phyloP scores from a whole-genome alignment of 2,113 vertebrate species.

The Chaetorhynchus papuensis region DNA sequence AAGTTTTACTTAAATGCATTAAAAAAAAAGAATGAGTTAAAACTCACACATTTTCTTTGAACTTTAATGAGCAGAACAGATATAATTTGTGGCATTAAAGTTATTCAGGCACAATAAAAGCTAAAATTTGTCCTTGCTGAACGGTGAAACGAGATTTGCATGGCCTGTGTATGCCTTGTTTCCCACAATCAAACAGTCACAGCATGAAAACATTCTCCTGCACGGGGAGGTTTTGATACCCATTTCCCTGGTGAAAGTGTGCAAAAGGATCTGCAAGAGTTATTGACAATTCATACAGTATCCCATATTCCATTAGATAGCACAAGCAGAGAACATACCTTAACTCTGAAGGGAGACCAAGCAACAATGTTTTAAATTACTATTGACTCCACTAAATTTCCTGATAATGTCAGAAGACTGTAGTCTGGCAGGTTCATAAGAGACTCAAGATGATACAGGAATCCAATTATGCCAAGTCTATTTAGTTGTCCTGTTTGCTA shows the following conservation, averaged over 20 bases:
- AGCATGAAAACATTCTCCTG: constrained; percentile 66
- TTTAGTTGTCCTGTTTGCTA: constrained; percentile 71
- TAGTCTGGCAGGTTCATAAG: constrained; percentile 59
- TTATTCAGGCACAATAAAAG: constrained; percentile 49
- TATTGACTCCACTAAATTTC: constrained; percentile 62
- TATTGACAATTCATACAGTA: constrained; percentile 68
- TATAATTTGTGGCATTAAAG: constrained; percentile 31
- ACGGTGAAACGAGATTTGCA: constrained; percentile 61
- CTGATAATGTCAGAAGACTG: constrained; percentile 60
- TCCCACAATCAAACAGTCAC: constrained; percentile 63
- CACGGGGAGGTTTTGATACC: constrained; percentile 33
- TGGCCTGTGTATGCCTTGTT: constrained; percentile 21
- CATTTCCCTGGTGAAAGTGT: constrained; percentile 54
- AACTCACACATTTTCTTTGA: background rate
- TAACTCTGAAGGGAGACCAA: constrained; percentile 57
- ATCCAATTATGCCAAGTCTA: constrained; percentile 73
- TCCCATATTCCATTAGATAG: constrained; percentile 57
- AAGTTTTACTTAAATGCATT: background rate
- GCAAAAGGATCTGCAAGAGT: constrained; percentile 52
- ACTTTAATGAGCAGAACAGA: constrained; percentile 47
- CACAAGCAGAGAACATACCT: constrained; percentile 43
- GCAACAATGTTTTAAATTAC: constrained; percentile 69
- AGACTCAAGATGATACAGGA: constrained; percentile 68
- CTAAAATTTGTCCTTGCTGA: constrained; percentile 44
- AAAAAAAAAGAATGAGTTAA: background rate